Evolutionary conservation across 2,888 invertebrate species (phyloP), one percentile per base, ranked within the genome.

Genomic region (Mythimna impura): DNA sequence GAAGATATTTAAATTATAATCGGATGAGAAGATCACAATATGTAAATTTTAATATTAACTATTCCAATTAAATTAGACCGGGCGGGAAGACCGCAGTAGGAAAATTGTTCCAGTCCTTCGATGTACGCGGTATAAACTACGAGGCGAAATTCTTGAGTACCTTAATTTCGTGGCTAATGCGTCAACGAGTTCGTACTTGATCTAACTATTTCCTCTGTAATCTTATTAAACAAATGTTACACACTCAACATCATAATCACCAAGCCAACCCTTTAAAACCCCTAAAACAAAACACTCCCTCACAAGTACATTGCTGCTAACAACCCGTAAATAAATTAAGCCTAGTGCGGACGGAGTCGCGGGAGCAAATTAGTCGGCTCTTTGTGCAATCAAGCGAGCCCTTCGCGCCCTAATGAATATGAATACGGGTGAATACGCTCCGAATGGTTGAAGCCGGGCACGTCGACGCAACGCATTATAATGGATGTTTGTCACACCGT

Each of bases 371-470:
- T 96, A 96, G 95, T 92, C 89, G 87, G 92, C 95, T 94, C 96
- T 96, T 96, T 96, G 96, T 96, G 96, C 96, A 96, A 96, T 96
- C 96, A 96, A 93, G 94, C 96, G 93, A 87, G 92, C 94, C 94
- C 94, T 94, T 94, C 93, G 92, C 91, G 90, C 91, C 91, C 94
- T 95, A 95, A 96, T 95, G 96, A 96, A 95, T 95, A 94, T 95
- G 95, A 95, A 95, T 95, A 95, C 92, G 92, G 90, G 87, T 92
- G 92, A 91, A 92, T 93, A 93, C 92, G 91, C 90, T 88, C 86
- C 86, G 91, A 89, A 88, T 89, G 86, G 88, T 90, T 88, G 90
- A 88, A 88, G 79, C 87, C 88, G 88, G 86, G 85, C 86, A 88
- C 88, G 87, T 89, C 91, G 89, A 90, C 93, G 91, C 91, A 93